phyloP scores from a whole-genome alignment of 2,888 invertebrate species.

The Dione vanillae region DNA sequence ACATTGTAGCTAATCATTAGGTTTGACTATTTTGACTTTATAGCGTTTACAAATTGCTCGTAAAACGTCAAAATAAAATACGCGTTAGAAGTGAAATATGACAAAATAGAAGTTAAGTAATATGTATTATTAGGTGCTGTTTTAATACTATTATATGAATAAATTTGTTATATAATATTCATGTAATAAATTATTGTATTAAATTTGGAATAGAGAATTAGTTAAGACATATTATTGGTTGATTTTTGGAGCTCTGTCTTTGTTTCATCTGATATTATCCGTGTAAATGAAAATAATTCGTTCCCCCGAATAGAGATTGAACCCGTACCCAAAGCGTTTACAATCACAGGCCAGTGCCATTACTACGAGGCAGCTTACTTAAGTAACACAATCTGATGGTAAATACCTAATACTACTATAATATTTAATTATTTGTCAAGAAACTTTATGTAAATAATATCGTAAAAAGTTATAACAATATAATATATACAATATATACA shows the following conservation, averaged over 20 bases:
- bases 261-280: no score
- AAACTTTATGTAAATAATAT: not conserved
- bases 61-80: conserved; percentile 59
- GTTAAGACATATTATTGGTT: no score
- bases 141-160: conserved; percentile 5
- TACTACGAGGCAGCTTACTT: not conserved
- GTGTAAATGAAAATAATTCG: no score
- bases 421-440: not conserved
- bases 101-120: conserved; percentile 25
- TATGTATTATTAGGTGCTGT: conserved; percentile 51
- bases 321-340: no score
- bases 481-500: not conserved
- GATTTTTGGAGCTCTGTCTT: no score
- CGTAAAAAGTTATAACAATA: not conserved
- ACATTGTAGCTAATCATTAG: conserved; percentile 59
- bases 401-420: not conserved
- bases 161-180: conserved; percentile 8
- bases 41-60: conserved; percentile 52
- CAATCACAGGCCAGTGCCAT: no score
- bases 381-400: not conserved
- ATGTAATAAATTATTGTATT: conserved; percentile 5
- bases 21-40: conserved; percentile 51
- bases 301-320: no score
- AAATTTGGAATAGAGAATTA: not conserved
- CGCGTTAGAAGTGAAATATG: conserved; percentile 57